Base-by-base conservation (phyloP, 2,113 vertebrate genomes). In the Rostratula benghalensis region DNA sequence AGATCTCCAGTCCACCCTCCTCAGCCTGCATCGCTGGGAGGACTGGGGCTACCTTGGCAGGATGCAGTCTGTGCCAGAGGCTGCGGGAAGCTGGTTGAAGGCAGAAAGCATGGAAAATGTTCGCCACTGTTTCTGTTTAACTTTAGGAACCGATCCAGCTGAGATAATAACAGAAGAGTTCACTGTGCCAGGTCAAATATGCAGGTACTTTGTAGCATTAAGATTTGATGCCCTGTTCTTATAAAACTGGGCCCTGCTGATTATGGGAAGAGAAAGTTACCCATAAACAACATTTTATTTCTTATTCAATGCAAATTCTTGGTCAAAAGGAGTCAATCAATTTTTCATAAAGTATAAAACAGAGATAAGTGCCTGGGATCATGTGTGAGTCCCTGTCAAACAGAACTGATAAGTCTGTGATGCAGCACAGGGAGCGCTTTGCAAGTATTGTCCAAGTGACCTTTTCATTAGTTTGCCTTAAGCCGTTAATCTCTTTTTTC, bases 311-410 rank as follows among this genome's bases (percentile, higher is more conserved):
- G 1, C 65, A 91, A 94, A 83, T 93, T 95, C 94, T 92, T 81
- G 89, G 85, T 75, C 87, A 97, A 97, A 97, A 95, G 87, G 91
- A 97, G 94, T 95, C 97, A 97, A 97, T 97, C 96, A 96, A 96
- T 97, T 97, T 97, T 97, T 98, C 97, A 97, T 97, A 96, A 98
- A 97, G 92, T 64, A 94, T 94, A 95, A 96, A 97, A 95, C 90
- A 95, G 87, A 91, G 90, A 93, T 97, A 97, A 98, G 95, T 96
- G 89, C 89, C 75, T 86, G 94, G 95, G 95, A 97, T 97, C 97
- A 93, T 91, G 83, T 93, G 87, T 96, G 95, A 97, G 95, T 93
- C 94, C 67, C 95, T 91, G 95, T 96, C 95, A 95, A 97, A 96
- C 87, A 95, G 89, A 84, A 92, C 93, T 2, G 96, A 97, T 97